These are phyloP conservation scores for Thalpophila matura DNA, from an alignment of 2,888 invertebrate species.

Conservation along the genomic window DNA sequence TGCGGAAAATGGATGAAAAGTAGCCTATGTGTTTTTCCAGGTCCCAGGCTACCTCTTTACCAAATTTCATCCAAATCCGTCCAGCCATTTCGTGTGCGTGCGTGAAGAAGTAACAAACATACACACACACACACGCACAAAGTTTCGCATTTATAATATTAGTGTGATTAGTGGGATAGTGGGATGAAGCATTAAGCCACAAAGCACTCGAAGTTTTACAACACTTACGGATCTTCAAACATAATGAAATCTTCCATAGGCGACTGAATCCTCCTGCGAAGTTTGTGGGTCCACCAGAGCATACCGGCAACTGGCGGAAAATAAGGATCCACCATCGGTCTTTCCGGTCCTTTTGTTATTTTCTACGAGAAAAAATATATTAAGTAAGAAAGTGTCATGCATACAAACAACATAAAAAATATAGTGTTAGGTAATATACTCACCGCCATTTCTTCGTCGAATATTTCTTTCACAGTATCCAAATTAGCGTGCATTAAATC, in stretches of 20 bases:
- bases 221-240: constrained; percentile 92
- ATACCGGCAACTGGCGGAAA: constrained; percentile 95
- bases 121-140: too few relatives aligned
- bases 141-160: too few relatives aligned
- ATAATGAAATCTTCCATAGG: constrained; percentile 92
- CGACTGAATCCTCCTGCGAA: constrained; percentile 90
- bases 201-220: too few relatives aligned
- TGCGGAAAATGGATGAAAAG: too few relatives aligned
- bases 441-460: constrained; percentile 90
- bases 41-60: too few relatives aligned
- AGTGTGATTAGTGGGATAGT: too few relatives aligned
- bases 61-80: too few relatives aligned
- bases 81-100: too few relatives aligned
- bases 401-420: background rate
- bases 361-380: constrained; percentile 70
- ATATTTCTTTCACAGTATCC: constrained; percentile 92
- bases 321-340: constrained; percentile 91
- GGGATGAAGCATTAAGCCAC: too few relatives aligned
- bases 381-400: background rate
- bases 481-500: constrained; percentile 92
- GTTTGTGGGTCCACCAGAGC: constrained; percentile 93
- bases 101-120: too few relatives aligned
- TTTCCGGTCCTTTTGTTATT: constrained; percentile 81
- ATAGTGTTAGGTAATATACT: constrained; percentile 47
- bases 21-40: too few relatives aligned